Evolutionary conservation across 2,888 invertebrate species (phyloP), one percentile per base, ranked within the genome.

Genomic region (Eugnorisma glareosa): DNA sequence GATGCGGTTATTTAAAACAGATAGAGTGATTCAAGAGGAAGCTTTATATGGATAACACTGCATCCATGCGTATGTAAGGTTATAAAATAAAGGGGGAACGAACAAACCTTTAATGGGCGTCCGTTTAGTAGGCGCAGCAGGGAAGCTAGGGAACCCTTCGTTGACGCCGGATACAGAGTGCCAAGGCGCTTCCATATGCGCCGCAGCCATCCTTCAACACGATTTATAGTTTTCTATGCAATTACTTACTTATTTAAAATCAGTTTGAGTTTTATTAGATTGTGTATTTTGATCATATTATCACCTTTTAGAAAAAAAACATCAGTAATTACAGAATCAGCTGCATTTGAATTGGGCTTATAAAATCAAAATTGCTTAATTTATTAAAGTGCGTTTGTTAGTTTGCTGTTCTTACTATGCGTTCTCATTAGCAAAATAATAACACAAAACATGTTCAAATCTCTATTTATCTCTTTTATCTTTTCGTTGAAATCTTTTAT

Each of bases 31-130:
- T n/a, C n/a, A n/a, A n/a, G n/a, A n/a, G n/a, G n/a, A n/a, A n/a
- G n/a, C n/a, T n/a, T n/a, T n/a, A n/a, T n/a, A n/a, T n/a, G n/a
- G n/a, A n/a, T n/a, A n/a, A n/a, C n/a, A n/a, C n/a, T n/a, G n/a
- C n/a, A n/a, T n/a, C n/a, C n/a, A n/a, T n/a, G n/a, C n/a, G n/a
- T n/a, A n/a, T n/a, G n/a, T n/a, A n/a, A 54, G n/a, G 35, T 35
- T 18, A 67, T 51, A 54, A n/a, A 67, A 69, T 45, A 18, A 66
- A 45, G 31, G 8, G 35, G 21, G 6, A n/a, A n/a, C 4, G 10
- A 43, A 69, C 31, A 4, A 28, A 98, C 98, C 98, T 97, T 98
- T 98, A 73, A 99, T 98, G 31, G 98, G 98, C 13, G 98, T 98
- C 86, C 98, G 97, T 95, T 98, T 98, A 71, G 97, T 97, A 37